Base-by-base conservation (phyloP, 2,888 invertebrate genomes). In the Acanthosoma haemorrhoidale region DNA sequence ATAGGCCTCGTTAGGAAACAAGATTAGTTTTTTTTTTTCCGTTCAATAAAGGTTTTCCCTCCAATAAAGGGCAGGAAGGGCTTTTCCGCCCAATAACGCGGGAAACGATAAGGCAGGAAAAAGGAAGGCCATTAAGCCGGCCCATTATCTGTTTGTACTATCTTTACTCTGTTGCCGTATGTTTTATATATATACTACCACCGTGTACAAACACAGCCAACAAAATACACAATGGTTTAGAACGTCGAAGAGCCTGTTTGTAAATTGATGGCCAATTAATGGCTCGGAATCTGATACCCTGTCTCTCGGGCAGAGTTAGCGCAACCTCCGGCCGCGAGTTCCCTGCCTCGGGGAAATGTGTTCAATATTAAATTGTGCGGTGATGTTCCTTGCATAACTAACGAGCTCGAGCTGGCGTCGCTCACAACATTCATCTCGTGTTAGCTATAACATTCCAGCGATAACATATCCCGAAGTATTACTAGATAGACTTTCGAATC, bases 81-180 rank as follows among this genome's bases (percentile, higher is more conserved):
- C 51, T 51, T 51, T 51, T 51, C 51, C 51, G 25, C n/a, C 51
- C 51, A 51, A 51, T 51, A 51, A 51, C 21, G 18, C 25, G 51
- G 51, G 25, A 21, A 25, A 51, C 21, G 51, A 21, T 25, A 51
- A 51, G n/a, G n/a, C 51, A 51, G 25, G n/a, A 25, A 51, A 25
- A 51, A 25, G 51, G 51, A 25, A 51, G 29, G 25, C 25, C 51
- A 25, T 51, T 51, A 51, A 25, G 5, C n/a, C n/a, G 2, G 3
- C n/a, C 25, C 8, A 29, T 51, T 51, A 51, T 51, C 51, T 51
- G 11, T 5, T 43, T 32, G 5, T 9, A 43, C 43, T n/a, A 51
- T 51, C 25, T 51, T n/a, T n/a, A 2, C 25, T n/a, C 5, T 13
- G 51, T 3, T 25, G 43, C 8, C 43, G 21, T n/a, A n/a, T 51